Percentiles rank a stretch among this genome's conserved stretches.
phyloP scores from a whole-genome alignment of 2,113 vertebrate species.

The Thryonomys swinderianus region DNA sequence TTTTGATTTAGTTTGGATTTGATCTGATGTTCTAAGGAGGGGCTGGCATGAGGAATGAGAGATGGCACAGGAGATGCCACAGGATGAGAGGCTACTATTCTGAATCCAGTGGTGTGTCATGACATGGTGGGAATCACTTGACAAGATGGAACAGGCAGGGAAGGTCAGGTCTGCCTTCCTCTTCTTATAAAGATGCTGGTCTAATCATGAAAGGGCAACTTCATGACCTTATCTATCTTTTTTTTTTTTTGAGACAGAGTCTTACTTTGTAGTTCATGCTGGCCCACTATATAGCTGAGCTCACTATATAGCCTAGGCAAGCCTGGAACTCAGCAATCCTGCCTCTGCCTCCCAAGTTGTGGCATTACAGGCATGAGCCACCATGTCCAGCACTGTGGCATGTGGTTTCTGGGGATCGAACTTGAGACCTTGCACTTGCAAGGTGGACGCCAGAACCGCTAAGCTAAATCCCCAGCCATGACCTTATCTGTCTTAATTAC shows the following conservation, averaged over 20 bases:
- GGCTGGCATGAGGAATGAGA: not conserved
- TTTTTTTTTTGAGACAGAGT: too few species aligned
- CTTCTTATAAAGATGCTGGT: not conserved
- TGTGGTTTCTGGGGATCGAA: too few species aligned
- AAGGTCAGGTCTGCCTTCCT: not conserved
- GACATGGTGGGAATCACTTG: not conserved
- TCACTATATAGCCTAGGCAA: too few species aligned
- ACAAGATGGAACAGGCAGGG: not conserved
- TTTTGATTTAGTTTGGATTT: not conserved
- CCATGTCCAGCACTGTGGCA: too few species aligned
- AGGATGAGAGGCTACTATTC: not conserved
- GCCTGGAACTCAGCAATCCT: too few species aligned
- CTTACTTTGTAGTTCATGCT: too few species aligned
- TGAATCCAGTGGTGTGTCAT: not conserved
- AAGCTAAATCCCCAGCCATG: too few species aligned
- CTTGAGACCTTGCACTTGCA: too few species aligned
- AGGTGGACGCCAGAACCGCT: too few species aligned
- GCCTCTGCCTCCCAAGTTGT: too few species aligned
- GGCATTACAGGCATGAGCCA: too few species aligned
- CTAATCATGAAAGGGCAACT: not conserved
- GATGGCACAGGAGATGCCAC: accelerated
- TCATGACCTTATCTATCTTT: not conserved
- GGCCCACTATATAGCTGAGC: too few species aligned
- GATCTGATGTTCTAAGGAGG: not conserved
- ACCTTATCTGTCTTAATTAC: not conserved